Conservation (phyloP, 2,113 vertebrate species). For the Leuciscus idus region DNA sequence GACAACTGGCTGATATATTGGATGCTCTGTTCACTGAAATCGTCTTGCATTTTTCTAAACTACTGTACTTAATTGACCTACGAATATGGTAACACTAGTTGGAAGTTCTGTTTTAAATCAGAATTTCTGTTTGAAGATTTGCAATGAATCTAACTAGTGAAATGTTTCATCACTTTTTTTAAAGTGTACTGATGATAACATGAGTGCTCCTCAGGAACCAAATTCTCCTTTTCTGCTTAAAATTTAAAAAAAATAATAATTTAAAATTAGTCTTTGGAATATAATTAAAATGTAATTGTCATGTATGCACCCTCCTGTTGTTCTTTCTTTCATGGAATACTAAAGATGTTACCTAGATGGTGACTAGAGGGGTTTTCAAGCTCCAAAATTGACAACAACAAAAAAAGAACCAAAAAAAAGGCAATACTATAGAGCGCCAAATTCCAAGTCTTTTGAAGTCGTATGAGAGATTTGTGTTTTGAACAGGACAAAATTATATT, state of each 20-base stretch:
- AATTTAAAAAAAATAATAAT: neutral
- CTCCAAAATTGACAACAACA: neutral
- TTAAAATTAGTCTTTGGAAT: neutral
- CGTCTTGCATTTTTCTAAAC: neutral
- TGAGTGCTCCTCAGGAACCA: neutral
- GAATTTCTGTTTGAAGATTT: slow-evolving; percentile 16
- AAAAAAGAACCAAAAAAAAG: neutral
- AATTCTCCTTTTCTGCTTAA: neutral
- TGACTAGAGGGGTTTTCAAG: neutral
- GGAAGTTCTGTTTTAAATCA: neutral
- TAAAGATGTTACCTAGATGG: neutral
- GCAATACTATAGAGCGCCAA: neutral
- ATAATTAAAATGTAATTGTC: neutral
- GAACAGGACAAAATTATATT: neutral
- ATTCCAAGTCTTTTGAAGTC: neutral
- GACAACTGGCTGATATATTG: neutral
- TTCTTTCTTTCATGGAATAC: neutral
- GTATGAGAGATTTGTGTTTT: neutral
- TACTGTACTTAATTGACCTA: neutral
- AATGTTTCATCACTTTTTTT: neutral
- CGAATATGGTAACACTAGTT: neutral
- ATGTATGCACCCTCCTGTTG: neutral
- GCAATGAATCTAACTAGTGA: slow-evolving; percentile 8
- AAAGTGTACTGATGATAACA: neutral
- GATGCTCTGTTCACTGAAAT: neutral